A percentile compares a stretch with the other conserved stretches of the same genome.
Conservation (phyloP, 2,888 invertebrate species). For the Cryptophagus acutangulus region DNA sequence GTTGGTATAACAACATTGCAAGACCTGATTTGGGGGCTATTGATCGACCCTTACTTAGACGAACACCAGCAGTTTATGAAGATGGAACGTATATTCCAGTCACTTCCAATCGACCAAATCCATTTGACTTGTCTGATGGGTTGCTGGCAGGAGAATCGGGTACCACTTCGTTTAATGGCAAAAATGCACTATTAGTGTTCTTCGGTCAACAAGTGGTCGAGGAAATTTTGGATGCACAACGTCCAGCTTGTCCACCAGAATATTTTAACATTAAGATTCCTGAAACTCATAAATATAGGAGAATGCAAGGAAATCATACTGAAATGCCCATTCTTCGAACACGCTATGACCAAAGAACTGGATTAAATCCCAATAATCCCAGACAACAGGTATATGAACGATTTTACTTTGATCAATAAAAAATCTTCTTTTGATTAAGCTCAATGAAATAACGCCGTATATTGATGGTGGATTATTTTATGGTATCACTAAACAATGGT, state of each 20-base stretch:
- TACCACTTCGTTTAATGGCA: slow-evolving; percentile 48
- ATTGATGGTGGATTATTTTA: slow-evolving; percentile 59
- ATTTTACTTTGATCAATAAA: slow-evolving; percentile 1
- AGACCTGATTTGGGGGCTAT: slow-evolving; percentile 44
- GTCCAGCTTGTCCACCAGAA: slow-evolving; percentile 57
- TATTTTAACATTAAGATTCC: slow-evolving; percentile 57
- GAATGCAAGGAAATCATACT: slow-evolving; percentile 34
- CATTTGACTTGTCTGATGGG: slow-evolving; percentile 50
- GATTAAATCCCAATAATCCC: slow-evolving; percentile 56
- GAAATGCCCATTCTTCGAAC: slow-evolving; percentile 54
- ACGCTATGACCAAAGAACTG: slow-evolving; percentile 53
- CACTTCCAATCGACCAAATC: slow-evolving; percentile 51
- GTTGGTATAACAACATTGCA: slow-evolving; percentile 47
- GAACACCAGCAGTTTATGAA: slow-evolving; percentile 52
- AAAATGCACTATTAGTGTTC: slow-evolving; percentile 56
- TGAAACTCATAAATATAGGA: slow-evolving; percentile 43
- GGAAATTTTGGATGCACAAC: slow-evolving; percentile 58
- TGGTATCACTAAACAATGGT: slow-evolving; percentile 56
- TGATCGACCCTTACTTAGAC: slow-evolving; percentile 52
- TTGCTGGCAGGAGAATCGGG: slow-evolving; percentile 48
- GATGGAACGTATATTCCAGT: slow-evolving; percentile 55
- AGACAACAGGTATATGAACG: slow-evolving; percentile 51
- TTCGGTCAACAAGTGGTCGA: slow-evolving; percentile 63
- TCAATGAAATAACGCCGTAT: slow-evolving; percentile 59
- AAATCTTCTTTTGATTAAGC: slow-evolving; percentile 36